Evolutionary conservation across 1,140 invertebrate species (phyloP), one percentile per base, ranked within the genome.

Genomic region (Drosophila burlai): DNA sequence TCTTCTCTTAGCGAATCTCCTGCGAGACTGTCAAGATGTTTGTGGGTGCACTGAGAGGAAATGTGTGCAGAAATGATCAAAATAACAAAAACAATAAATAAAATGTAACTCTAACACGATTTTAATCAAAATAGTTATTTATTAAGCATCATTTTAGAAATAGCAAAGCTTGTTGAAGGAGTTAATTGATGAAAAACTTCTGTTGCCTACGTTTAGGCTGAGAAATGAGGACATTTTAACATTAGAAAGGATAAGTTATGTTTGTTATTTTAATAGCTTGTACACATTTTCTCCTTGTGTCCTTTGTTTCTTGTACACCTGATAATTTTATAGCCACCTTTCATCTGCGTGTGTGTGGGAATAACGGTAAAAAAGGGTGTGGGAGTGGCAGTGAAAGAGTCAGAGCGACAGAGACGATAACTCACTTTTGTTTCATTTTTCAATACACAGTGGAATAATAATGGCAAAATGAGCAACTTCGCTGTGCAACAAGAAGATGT

Each of bases 391-490:
- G 24, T 16, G 16, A 46, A 26, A 42, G 47, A 77, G 80, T 42
- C 75, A 72, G 34, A 24, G 50, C 40, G 57, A 54, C 75, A 61
- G 59, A 80, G 78, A 89, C 81, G 86, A 92, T 92, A 92, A 91
- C 84, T 92, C 86, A 92, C 86, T 92, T 92, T 92, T 92, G 91
- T 89, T 92, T 92, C 86, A 89, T 89, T 89, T 92, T 85, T 91
- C 91, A 73, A 92, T 92, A 83, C 91, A 75, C 91, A 76, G 76
- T 34, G 91, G 91, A 92, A 92, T 92, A 92, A 92, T 92, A 92
- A 92, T 92, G 91, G 87, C 84, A 92, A 92, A 92, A 92, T 92
- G 91, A 92, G 91, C 91, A 92, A 92, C 91, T 92, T 91, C 82
- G 83, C 87, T 86, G 80, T 85, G 80, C 90, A 86, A 81, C 82